phyloP scores from a whole-genome alignment of 2,888 invertebrate species.

The Hipparchia semele region DNA sequence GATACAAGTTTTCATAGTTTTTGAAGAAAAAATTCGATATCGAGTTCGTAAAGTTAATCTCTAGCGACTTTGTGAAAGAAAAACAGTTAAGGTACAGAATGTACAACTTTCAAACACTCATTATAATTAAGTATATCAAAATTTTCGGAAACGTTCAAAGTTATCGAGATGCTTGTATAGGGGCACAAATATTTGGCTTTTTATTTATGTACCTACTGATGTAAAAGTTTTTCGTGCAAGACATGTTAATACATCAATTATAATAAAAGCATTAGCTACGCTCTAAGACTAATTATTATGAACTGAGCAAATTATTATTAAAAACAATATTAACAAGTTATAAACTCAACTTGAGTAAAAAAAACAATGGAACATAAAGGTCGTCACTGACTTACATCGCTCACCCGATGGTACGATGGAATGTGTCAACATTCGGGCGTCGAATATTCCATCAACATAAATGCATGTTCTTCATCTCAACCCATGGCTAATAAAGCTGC shows the following conservation, averaged over 20 bases:
- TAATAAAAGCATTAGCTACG: not conserved
- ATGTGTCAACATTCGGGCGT: no score
- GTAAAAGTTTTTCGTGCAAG: not conserved
- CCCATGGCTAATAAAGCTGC: no score
- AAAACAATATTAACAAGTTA: slow-evolving; percentile 7
- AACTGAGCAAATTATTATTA: slow-evolving; percentile 4
- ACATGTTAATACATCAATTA: not conserved
- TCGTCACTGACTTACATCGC: not conserved
- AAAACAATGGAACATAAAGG: slow-evolving; percentile 1
- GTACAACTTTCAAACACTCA: no score
- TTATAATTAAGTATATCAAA: not conserved
- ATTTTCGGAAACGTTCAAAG: not conserved
- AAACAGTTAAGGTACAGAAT: no score
- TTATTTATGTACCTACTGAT: no score
- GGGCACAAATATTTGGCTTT: no score
- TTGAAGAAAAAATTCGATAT: not conserved
- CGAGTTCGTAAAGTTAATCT: not conserved
- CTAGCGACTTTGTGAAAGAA: no score
- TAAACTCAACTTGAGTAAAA: slow-evolving; percentile 19
- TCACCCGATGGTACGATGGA: no score
- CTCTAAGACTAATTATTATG: slow-evolving; percentile 9
- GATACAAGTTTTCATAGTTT: not conserved
- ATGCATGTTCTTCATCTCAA: no score
- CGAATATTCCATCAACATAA: no score
- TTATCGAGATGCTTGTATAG: not conserved